Evolutionary conservation across 2,888 invertebrate genomes (phyloP), one percentile per base, ranked within the genome.

Genomic region (Archips crataeganus): DNA sequence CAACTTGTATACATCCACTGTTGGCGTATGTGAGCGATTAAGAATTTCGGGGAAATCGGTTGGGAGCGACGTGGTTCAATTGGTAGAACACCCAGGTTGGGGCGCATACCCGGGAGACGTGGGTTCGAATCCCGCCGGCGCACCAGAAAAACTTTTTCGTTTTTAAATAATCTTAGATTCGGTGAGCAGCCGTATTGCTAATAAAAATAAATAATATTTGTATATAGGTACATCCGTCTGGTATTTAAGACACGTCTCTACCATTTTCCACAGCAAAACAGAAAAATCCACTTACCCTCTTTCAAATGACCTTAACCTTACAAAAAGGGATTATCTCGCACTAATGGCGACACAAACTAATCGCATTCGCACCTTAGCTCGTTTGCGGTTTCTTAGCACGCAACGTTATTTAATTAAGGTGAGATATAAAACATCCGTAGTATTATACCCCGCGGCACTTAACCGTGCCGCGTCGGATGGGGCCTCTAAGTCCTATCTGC

Each of bases 371-470:
- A 81, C 80, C 79, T 80, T 79, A 80, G 77, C 70, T 80, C 79
- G 82, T 85, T 86, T 87, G 83, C 88, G 89, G 82, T 89, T 87
- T 84, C 77, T 79, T 79, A 82, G 85, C 87, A 90, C 90, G 89
- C 88, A 82, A 88, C 83, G 86, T 90, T 89, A 91, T 92, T 92
- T 91, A 91, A 92, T 92, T 91, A 92, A 90, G 84, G 85, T 84
- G 79, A 82, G 80, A 84, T 87, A 89, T 89, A 89, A 90, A 90
- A 90, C 87, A 88, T 84, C 81, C 84, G 81, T 86, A 79, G 79
- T 70, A n/a, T n/a, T n/a, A n/a, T n/a, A 76, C 79, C 82, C 81
- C 84, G 83, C 84, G 81, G 85, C 85, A 86, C 87, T 88, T 87
- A 60, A 65, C 64, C 51, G 34, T 49, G 64, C 63, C 15, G n/a